Conservation (phyloP, 2,113 vertebrate genomes). For the Capreolus pygargus region DNA sequence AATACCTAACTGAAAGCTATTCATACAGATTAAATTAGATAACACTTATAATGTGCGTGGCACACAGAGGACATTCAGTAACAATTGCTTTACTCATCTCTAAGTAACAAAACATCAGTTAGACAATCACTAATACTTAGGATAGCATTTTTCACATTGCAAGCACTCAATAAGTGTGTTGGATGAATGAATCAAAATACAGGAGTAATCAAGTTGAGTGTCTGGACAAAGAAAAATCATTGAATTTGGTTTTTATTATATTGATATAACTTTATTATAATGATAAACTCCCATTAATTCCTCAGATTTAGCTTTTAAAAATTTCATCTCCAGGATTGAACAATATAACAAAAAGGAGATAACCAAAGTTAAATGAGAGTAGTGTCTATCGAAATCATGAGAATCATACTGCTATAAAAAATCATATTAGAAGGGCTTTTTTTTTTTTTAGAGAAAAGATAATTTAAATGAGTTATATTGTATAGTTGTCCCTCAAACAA, state of each 20-base stretch:
- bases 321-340: background rate
- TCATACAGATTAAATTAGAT: background rate
- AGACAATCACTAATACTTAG: background rate
- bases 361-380: background rate
- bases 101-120: background rate
- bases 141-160: background rate
- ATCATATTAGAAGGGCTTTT: background rate
- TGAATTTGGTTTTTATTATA: background rate
- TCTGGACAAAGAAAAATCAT: background rate
- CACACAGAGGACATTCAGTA: background rate
- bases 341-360: background rate
- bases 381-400: background rate
- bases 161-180: background rate
- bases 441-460: background rate
- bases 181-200: background rate
- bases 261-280: background rate
- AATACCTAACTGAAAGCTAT: background rate
- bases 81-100: background rate
- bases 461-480: background rate
- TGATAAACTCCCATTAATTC: background rate
- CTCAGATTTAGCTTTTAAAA: background rate
- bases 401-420: background rate
- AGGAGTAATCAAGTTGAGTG: background rate
- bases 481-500: background rate
- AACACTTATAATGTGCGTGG: background rate